These are phyloP conservation scores for Brachynemurus nebulosus DNA, from an alignment of 2,888 invertebrate species.

Conservation along the genomic window DNA sequence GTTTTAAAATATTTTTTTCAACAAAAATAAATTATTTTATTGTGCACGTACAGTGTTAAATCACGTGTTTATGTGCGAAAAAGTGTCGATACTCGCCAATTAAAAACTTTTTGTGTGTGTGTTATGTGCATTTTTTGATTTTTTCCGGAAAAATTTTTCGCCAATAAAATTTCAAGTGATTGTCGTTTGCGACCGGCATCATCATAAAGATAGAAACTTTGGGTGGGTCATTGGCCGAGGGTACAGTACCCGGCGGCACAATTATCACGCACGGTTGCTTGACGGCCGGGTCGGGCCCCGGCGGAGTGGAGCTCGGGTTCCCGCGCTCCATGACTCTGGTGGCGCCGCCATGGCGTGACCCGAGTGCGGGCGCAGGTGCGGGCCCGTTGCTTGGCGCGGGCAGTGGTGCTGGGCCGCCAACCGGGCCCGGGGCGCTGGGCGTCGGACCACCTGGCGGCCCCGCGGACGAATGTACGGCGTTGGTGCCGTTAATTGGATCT, in stretches of 20 bases:
- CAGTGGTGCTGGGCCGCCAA: conserved; percentile 38
- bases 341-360: conserved; percentile 47
- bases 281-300: conserved; percentile 25
- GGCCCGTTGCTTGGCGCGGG: conserved; percentile 39
- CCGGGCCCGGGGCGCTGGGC: conserved; percentile 41
- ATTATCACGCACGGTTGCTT: conserved; percentile 10
- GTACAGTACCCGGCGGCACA: conserved; percentile 9
- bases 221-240: conserved; percentile 7
- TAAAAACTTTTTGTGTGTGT: too few species aligned
- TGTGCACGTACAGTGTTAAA: too few species aligned
- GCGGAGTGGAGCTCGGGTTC: conserved; percentile 29
- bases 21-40: too few species aligned
- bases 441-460: conserved; percentile 34
- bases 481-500: conserved; percentile 11
- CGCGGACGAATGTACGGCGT: conserved; percentile 13
- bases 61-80: too few species aligned
- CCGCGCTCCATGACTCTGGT: conserved; percentile 42
- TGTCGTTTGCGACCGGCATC: not conserved
- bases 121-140: too few species aligned
- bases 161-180: too few species aligned
- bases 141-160: too few species aligned
- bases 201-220: conserved; percentile 10
- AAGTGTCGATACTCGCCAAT: too few species aligned
- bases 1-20: too few species aligned
- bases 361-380: conserved; percentile 36